These are phyloP conservation scores for Mesorhabditis sp. DNA, from an alignment of 2,888 invertebrate species.

Conservation along the genomic window DNA sequence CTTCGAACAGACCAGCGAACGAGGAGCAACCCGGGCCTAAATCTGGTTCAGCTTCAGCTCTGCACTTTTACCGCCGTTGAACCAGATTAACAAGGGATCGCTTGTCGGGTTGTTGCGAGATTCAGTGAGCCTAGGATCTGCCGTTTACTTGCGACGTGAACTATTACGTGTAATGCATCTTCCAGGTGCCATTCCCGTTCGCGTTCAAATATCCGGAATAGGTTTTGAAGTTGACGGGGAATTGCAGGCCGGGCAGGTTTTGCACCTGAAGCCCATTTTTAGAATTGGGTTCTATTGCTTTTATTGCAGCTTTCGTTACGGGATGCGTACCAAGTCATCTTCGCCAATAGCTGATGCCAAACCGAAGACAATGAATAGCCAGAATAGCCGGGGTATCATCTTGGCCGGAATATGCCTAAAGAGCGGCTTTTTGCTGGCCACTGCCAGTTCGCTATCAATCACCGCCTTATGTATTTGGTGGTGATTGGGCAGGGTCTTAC, in stretches of 20 bases:
- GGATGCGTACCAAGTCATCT: conserved; percentile 23
- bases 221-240: conserved; percentile 59
- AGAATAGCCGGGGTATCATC: too few species aligned
- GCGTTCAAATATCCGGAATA: conserved; percentile 62
- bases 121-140: conserved; percentile 59
- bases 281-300: not conserved
- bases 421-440: too few species aligned
- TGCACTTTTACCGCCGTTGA: conserved; percentile 59
- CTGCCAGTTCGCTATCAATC: too few species aligned
- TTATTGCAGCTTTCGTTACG: not conserved
- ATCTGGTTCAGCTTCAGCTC: not conserved
- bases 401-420: too few species aligned
- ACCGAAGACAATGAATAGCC: too few species aligned
- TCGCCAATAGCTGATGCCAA: conserved; percentile 15
- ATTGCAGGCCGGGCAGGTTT: conserved; percentile 59
- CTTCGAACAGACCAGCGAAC: conserved; percentile 38
- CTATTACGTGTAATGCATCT: conserved; percentile 60
- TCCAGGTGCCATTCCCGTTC: conserved; percentile 54
- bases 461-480: too few species aligned
- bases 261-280: conserved; percentile 51
- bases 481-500: too few species aligned
- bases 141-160: conserved; percentile 15
- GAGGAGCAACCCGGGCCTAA: conserved; percentile 35
- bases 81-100: conserved; percentile 61
- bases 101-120: conserved; percentile 57